Conservation (phyloP, 1,140 invertebrate genomes). For the Drosophila tropicalis region DNA sequence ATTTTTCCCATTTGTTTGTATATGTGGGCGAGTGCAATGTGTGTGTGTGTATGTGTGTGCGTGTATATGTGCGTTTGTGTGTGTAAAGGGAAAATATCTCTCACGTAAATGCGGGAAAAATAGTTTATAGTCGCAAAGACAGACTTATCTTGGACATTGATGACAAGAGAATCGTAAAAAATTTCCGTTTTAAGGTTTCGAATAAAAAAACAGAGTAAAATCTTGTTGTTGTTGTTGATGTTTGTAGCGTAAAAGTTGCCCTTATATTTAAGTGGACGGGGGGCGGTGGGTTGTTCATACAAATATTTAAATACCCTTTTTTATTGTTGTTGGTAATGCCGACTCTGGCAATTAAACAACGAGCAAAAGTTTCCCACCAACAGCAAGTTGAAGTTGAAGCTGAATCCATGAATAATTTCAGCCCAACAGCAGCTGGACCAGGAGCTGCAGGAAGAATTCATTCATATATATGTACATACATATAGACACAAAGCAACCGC, state of each 20-base stretch:
- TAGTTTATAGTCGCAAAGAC: slow-evolving; percentile 65
- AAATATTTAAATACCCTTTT: slow-evolving; percentile 38
- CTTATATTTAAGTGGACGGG: not conserved
- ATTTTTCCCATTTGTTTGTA: slow-evolving; percentile 72
- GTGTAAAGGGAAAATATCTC: not conserved
- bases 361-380: slow-evolving; percentile 29
- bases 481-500: slow-evolving; percentile 52
- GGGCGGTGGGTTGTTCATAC: not conserved
- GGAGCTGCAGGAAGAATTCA: not conserved
- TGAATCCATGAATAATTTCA: slow-evolving; percentile 53
- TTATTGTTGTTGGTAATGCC: slow-evolving; percentile 24
- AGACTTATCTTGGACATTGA: slow-evolving; percentile 48
- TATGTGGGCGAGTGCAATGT: not conserved
- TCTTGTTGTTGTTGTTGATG: slow-evolving; percentile 4
- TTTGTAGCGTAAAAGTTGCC: not conserved
- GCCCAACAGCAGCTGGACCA: slow-evolving; percentile 11
- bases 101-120: slow-evolving; percentile 77
- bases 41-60: not conserved
- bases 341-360: slow-evolving; percentile 45
- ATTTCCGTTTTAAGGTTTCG: slow-evolving; percentile 29
- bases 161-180: slow-evolving; percentile 18
- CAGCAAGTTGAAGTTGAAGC: slow-evolving; percentile 50
- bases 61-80: slow-evolving; percentile 15
- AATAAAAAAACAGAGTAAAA: slow-evolving; percentile 37
- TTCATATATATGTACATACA: slow-evolving; percentile 12